Conservation (phyloP, 2,888 invertebrate species). For the Drosophila emarginata region DNA sequence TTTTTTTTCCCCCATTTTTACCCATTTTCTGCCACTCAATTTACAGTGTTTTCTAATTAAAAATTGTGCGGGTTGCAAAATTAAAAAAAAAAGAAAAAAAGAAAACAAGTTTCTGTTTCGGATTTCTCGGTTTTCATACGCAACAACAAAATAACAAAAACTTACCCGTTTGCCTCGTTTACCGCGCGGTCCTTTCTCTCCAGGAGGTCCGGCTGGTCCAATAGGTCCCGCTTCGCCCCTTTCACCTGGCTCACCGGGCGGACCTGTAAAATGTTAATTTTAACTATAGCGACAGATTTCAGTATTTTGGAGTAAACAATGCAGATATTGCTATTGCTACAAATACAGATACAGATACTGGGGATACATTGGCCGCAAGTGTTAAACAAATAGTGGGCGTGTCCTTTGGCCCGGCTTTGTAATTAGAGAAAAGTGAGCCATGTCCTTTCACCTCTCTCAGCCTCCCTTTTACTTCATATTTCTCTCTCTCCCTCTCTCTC, state of each 20-base stretch:
- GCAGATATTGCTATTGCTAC: slow-evolving; percentile 10
- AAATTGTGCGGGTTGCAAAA: slow-evolving; percentile 35
- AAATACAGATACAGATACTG: slow-evolving; percentile 22
- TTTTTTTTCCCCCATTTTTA: slow-evolving; percentile 13
- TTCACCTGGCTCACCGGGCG: slow-evolving; percentile 80
- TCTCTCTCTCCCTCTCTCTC: not conserved
- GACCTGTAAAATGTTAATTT: slow-evolving; percentile 73
- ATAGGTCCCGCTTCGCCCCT: slow-evolving; percentile 85
- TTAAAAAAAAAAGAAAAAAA: not conserved
- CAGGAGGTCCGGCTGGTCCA: slow-evolving; percentile 89
- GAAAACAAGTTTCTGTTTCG: slow-evolving; percentile 28
- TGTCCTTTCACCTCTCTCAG: slow-evolving; percentile 5
- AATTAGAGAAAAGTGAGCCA: slow-evolving; percentile 52
- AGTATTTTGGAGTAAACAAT: slow-evolving; percentile 45
- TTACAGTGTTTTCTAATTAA: slow-evolving; percentile 41
- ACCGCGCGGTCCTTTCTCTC: slow-evolving; percentile 95
- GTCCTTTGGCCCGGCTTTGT: slow-evolving; percentile 36
- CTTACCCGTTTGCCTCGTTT: slow-evolving; percentile 97
- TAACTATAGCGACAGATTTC: slow-evolving; percentile 56
- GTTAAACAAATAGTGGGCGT: slow-evolving; percentile 52
- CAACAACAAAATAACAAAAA: slow-evolving; percentile 47
- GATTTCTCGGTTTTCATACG: slow-evolving; percentile 47
- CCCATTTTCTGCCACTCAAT: slow-evolving; percentile 35
- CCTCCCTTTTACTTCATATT: no score
- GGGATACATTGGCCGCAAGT: slow-evolving; percentile 34